These are phyloP conservation scores for Latrodectus geometricus DNA, from an alignment of 1,140 invertebrate genomes.

Conservation along the genomic window DNA sequence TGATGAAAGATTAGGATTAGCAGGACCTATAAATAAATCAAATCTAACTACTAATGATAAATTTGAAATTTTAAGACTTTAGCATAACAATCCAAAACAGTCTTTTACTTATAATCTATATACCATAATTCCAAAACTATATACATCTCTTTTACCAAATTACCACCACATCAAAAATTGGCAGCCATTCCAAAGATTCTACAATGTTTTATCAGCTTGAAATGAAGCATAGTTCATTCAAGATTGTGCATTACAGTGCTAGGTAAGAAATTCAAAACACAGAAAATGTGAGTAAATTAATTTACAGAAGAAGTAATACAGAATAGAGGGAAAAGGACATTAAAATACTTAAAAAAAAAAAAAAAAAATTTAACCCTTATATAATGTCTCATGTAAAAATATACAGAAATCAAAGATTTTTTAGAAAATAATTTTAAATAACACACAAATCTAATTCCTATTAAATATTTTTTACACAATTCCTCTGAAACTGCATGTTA, in stretches of 20 bases:
- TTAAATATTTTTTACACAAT: too few species aligned
- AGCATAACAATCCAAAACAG: too few species aligned
- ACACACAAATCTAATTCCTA: too few species aligned
- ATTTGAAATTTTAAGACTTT: background rate
- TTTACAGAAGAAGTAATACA: too few species aligned
- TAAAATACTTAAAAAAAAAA: too few species aligned
- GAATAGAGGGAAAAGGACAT: too few species aligned
- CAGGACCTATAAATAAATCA: slow-evolving; percentile 62
- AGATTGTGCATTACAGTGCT: background rate
- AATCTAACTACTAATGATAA: background rate
- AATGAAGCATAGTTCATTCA: background rate
- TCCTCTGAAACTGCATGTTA: too few species aligned
- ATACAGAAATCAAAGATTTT: too few species aligned
- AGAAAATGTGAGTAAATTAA: too few species aligned
- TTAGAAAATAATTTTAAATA: too few species aligned
- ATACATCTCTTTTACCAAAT: background rate
- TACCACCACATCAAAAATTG: background rate
- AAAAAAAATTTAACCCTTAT: too few species aligned
- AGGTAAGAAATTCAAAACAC: background rate
- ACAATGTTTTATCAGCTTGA: background rate
- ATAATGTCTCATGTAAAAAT: too few species aligned
- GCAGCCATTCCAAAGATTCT: background rate
- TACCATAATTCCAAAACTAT: background rate
- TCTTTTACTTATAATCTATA: background rate
- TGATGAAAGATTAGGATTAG: slow-evolving; percentile 80